A percentile compares a stretch with the other conserved stretches of the same genome.
Evolutionary conservation across 2,113 vertebrate genomes (phyloP).

Genomic region (Nannospalax galili): DNA sequence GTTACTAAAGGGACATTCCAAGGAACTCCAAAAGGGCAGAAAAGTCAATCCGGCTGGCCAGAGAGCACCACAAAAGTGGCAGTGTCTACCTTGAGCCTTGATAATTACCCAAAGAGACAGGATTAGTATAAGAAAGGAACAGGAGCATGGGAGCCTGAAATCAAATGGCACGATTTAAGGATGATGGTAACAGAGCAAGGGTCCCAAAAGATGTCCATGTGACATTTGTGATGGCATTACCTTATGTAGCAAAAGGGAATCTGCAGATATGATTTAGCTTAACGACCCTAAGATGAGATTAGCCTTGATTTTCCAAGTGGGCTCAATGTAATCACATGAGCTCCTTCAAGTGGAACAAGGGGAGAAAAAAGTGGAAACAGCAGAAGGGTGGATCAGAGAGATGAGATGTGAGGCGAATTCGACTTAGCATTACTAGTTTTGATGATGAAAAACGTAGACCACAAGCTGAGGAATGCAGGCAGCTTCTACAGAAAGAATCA

Average conservation of each 20-base stretch:
- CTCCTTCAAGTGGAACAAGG: not conserved
- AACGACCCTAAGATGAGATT: not conserved
- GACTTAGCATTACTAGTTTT: not conserved
- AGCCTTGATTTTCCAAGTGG: not conserved
- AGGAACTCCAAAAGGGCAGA: not conserved
- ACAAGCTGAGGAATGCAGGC: not conserved
- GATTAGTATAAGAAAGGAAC: not conserved
- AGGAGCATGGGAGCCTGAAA: not conserved
- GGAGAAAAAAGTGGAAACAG: not conserved
- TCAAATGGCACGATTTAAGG: not conserved
- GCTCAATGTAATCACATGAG: not conserved
- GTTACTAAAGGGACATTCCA: not conserved
- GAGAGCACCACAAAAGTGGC: not conserved
- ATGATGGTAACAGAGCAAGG: not conserved
- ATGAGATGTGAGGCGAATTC: not conserved
- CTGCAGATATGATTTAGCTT: not conserved
- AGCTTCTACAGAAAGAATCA: not conserved
- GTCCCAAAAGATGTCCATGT: not conserved
- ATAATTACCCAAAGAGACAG: not conserved
- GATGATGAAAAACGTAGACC: not conserved
- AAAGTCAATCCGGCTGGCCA: not conserved
- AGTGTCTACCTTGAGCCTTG: not conserved
- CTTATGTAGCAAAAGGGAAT: not conserved
- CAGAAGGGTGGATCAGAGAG: slow-evolving; percentile 1
- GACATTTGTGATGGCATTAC: not conserved